A percentile compares a stretch with the other conserved stretches of the same genome.
phyloP scores from a whole-genome alignment of 2,113 vertebrate species.

The Callocephalon fimbriatum region DNA sequence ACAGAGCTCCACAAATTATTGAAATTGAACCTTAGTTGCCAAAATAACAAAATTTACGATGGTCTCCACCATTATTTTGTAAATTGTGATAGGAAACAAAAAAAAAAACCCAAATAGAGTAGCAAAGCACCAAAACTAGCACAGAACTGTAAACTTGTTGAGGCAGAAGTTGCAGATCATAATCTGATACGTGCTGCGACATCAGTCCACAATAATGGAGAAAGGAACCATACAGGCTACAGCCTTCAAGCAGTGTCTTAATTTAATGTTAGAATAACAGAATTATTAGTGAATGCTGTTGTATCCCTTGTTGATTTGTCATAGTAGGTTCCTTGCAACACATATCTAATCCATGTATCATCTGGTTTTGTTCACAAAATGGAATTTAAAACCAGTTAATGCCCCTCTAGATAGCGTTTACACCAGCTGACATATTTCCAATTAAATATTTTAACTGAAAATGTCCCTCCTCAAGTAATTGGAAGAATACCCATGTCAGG shows the following conservation, averaged over 20 bases:
- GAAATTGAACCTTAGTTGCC: background rate
- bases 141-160: background rate
- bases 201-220: background rate
- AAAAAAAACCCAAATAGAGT: background rate
- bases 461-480: background rate
- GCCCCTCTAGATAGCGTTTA: background rate
- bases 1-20: background rate
- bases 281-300: background rate
- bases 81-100: background rate
- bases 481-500: background rate
- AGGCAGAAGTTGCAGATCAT: background rate
- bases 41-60: background rate
- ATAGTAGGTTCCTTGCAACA: background rate
- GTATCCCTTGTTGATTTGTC: background rate
- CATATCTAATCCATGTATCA: background rate
- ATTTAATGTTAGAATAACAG: background rate
- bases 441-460: background rate
- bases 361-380: background rate
- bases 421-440: background rate
- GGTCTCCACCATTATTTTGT: background rate
- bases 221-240: background rate
- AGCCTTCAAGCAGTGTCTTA: background rate
- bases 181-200: background rate
- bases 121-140: background rate
- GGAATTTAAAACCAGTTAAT: background rate